These are phyloP conservation scores for Alexandromys fortis DNA, from an alignment of 2,113 vertebrate genomes.

Conservation along the genomic window DNA sequence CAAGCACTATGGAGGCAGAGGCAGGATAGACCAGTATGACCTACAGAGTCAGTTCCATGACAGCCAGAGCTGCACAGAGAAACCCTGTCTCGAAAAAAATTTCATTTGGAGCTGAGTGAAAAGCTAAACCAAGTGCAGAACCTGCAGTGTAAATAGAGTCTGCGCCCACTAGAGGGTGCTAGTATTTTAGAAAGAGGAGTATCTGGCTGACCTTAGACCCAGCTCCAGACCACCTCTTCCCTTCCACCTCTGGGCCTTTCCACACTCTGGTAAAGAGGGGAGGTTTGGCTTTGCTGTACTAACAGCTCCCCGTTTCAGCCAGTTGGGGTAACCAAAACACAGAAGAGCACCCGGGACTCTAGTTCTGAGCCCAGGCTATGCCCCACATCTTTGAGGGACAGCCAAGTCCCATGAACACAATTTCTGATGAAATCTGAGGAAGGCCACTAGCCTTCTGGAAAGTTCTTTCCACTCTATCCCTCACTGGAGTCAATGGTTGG, in stretches of 20 bases:
- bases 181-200: slow-evolving; percentile 42
- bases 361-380: background rate
- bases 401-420: background rate
- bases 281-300: background rate
- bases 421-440: background rate
- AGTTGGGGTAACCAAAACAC: background rate
- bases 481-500: background rate
- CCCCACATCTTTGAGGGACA: background rate
- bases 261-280: too few species aligned
- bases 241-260: background rate
- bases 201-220: too few species aligned
- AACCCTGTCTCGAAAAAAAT: background rate
- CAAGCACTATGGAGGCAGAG: background rate
- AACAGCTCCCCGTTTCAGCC: background rate
- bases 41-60: background rate
- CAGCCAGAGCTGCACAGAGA: background rate
- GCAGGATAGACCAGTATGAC: background rate
- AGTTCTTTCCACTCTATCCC: background rate
- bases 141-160: background rate
- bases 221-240: background rate
- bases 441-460: background rate
- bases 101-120: background rate
- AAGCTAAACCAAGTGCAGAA: background rate
- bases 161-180: slow-evolving; percentile 64
- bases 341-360: background rate